Percentiles rank a stretch among this genome's conserved stretches.
Evolutionary conservation across 30 jellyfish, hydroid and myxozoan genomes (phyloP).

Genomic region (Mastigias papua): DNA sequence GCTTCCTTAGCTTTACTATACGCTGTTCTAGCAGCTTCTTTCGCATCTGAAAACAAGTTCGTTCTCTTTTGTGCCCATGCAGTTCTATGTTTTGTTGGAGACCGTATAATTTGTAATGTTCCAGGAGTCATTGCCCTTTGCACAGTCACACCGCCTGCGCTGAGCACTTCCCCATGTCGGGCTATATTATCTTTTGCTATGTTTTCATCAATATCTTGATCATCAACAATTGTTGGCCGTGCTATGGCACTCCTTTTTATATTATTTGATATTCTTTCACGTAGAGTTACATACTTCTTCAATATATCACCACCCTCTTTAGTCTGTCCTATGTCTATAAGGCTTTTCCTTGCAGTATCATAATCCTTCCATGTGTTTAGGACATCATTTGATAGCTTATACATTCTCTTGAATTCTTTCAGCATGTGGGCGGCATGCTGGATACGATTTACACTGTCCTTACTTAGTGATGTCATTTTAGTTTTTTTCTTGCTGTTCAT

Average conservation of each 20-base stretch:
- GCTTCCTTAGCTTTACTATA: constrained; percentile 65
- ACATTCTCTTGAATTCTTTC: constrained; percentile 89
- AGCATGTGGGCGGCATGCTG: constrained; percentile 92
- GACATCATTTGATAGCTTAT: constrained; percentile 82
- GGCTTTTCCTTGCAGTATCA: constrained; percentile 66
- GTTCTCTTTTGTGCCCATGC: constrained; percentile 47
- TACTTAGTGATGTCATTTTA: constrained; percentile 65
- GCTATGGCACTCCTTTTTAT: constrained; percentile 56
- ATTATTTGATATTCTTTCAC: constrained; percentile 37
- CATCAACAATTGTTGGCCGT: constrained; percentile 70
- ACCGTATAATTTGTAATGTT: constrained; percentile 54
- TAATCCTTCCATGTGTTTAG: constrained; percentile 82
- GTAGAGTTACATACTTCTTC: constrained; percentile 74
- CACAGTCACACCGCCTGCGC: constrained; percentile 10
- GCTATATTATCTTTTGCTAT: constrained; percentile 53
- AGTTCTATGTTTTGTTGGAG: constrained; percentile 11
- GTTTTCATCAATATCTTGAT: constrained; percentile 43
- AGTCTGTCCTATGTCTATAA: constrained; percentile 58
- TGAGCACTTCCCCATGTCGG: constrained; percentile 17
- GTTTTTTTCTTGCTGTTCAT: constrained; percentile 72
- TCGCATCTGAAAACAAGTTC: constrained; percentile 54
- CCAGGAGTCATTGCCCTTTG: constrained; percentile 72
- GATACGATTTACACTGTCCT: constrained; percentile 69
- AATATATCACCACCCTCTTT: constrained; percentile 64
- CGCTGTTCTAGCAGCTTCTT: constrained; percentile 72